phyloP scores from a whole-genome alignment of 1,140 invertebrate species.

The Cecropterus lyciades region DNA sequence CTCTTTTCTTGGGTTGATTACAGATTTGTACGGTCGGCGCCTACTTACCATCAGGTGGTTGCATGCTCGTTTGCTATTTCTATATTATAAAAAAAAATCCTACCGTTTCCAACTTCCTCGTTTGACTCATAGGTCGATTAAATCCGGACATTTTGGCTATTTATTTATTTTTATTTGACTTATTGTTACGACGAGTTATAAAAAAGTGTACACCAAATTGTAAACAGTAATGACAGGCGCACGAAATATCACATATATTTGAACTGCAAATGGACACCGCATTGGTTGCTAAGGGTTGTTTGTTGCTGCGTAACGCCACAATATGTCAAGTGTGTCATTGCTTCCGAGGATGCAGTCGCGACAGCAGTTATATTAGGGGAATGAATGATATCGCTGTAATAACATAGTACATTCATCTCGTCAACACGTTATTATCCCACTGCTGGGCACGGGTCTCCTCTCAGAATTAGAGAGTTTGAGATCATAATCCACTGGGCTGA shows the following conservation, averaged over 20 bases:
- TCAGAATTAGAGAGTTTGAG: too few relatives aligned
- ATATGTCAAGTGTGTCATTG: neutral
- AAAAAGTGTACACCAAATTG: neutral
- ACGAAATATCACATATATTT: too few relatives aligned
- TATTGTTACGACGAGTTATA: too few relatives aligned
- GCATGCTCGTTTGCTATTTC: too few relatives aligned
- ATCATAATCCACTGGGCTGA: too few relatives aligned
- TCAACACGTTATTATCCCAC: too few relatives aligned
- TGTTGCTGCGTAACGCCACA: conserved; percentile 7
- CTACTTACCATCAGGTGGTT: too few relatives aligned
- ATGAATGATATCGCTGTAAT: neutral
- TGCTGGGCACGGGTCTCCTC: too few relatives aligned
- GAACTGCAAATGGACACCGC: neutral
- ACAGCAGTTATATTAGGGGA: neutral
- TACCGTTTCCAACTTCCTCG: conserved; percentile 68
- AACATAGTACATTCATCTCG: too few relatives aligned
- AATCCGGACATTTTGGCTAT: conserved; percentile 50
- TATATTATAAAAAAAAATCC: too few relatives aligned
- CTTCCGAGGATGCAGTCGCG: neutral
- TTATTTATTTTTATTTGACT: neutral
- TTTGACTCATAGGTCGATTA: conserved; percentile 68
- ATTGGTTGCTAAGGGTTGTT: conserved; percentile 41
- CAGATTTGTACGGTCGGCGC: too few relatives aligned
- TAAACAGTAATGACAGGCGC: neutral
- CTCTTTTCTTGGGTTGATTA: too few relatives aligned